Evolutionary conservation across 2,888 invertebrate species (phyloP).

Genomic region (Byasa hedistus): DNA sequence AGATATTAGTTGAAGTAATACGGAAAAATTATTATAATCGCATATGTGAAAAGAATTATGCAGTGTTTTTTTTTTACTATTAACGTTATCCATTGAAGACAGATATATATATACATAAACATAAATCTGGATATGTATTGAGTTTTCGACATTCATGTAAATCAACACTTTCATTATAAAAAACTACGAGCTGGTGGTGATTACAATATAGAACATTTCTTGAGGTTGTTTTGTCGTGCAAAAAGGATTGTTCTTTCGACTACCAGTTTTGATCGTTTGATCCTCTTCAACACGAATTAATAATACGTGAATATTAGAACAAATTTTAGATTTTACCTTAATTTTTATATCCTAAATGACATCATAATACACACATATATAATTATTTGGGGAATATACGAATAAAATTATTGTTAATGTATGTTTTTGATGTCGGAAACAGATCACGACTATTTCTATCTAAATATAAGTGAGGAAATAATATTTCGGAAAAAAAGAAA

Average conservation of each 20-base stretch:
- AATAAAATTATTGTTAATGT: too few relatives aligned
- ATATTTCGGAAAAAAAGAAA: too few relatives aligned
- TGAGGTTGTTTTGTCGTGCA: not conserved
- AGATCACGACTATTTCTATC: too few relatives aligned
- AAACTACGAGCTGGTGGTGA: not conserved
- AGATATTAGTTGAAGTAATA: too few relatives aligned
- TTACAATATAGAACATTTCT: not conserved
- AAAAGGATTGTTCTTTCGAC: not conserved
- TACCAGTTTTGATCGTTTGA: not conserved
- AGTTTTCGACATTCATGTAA: not conserved
- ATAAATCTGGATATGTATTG: too few relatives aligned
- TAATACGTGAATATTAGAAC: not conserved
- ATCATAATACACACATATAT: not conserved
- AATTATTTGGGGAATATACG: too few relatives aligned
- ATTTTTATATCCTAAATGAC: not conserved
- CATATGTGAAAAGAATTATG: too few relatives aligned
- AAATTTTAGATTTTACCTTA: not conserved
- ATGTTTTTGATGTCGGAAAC: too few relatives aligned
- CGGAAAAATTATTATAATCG: not conserved
- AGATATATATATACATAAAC: too few relatives aligned
- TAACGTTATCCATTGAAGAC: too few relatives aligned
- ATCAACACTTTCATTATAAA: not conserved
- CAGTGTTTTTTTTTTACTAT: too few relatives aligned
- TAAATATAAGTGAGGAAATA: too few relatives aligned
- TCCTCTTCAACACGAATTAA: not conserved